Evolutionary conservation across 2,888 invertebrate species (phyloP), one percentile per base, ranked within the genome.

Genomic region (Phortica magna): DNA sequence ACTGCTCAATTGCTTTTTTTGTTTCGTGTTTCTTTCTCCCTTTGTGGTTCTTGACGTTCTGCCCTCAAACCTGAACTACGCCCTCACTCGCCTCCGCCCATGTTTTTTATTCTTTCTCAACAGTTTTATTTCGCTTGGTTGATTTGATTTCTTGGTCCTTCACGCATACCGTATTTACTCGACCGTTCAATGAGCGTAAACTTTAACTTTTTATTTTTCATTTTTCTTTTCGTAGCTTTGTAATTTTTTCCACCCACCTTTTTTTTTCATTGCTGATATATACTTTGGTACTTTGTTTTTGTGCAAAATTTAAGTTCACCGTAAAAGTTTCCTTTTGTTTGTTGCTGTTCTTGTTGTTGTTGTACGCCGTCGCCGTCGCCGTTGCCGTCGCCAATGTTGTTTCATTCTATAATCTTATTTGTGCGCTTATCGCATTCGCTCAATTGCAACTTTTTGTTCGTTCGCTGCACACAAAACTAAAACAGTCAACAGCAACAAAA

Each of bases 91-190:
- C 14, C 31, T 31, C 31, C 2, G 39, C 6, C 64, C 65, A 73
- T 76, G 76, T 71, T 55, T 80, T n/a, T 77, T 82, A 78, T 80
- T 83, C 84, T 87, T 81, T 85, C 87, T 84, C 86, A 22, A 5
- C 22, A 61, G 7, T 17, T 48, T 68, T 68, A 68, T 19, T 19
- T 68, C 68, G 68, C 68, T 68, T 68, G 68, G 68, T 48, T 68
- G 68, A 68, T 68, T 68, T 68, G 68, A 68, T 68, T 68, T 68
- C 48, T 68, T 68, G 17, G n/a, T 42, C 68, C 55, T 55, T 17
- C 31, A 1, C n/a, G 42, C 31, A 10, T 73, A 12, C 59, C 19
- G 55, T 73, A 59, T 59, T 73, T 73, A 42, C 59, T 59, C 61
- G 42, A 61, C 73, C 73, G 61, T 73, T 73, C 59, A 73, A 72